Percentiles rank a stretch among this genome's conserved stretches.
These are phyloP conservation scores for Tachina grossa DNA, from an alignment of 2,888 invertebrate species.

Conservation along the genomic window DNA sequence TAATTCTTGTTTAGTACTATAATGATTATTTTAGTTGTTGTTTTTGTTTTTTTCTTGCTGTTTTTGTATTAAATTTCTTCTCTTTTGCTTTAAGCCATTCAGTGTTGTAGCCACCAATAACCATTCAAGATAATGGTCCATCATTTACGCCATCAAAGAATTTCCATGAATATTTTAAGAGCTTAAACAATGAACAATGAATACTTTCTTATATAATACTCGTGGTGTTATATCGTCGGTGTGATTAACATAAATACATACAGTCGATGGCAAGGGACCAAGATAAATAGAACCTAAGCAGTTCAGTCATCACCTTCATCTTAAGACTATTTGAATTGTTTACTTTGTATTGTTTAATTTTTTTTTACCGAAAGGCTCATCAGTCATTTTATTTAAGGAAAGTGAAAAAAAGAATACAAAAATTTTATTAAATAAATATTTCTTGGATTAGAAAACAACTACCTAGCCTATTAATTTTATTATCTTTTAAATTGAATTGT, in stretches of 20 bases:
- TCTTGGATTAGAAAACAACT: neutral
- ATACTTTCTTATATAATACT: conserved; percentile 17
- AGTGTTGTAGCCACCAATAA: conserved; percentile 59
- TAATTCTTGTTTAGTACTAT: conserved; percentile 24
- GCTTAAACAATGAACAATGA: conserved; percentile 60
- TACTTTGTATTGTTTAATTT: neutral
- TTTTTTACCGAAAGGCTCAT: conserved; percentile 52
- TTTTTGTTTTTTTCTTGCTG: neutral
- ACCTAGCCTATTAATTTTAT: neutral
- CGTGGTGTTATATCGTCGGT: conserved; percentile 1
- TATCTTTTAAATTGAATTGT: neutral
- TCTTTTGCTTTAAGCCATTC: conserved; percentile 21
- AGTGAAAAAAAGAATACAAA: neutral
- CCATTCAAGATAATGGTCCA: conserved; percentile 70
- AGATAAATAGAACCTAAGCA: conserved; percentile 51
- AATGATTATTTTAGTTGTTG: conserved; percentile 21
- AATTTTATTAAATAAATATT: conserved; percentile 43
- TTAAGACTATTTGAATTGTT: conserved; percentile 22
- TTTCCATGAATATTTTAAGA: conserved; percentile 74
- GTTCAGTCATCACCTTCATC: conserved; percentile 28
- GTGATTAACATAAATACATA: neutral
- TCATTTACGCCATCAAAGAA: conserved; percentile 73
- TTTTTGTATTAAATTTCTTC: conserved; percentile 1
- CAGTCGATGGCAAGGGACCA: neutral
- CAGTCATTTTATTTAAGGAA: conserved; percentile 43